Evolutionary conservation across 2,888 invertebrate species (phyloP).

Genomic region (Cerceris ruficornis): DNA sequence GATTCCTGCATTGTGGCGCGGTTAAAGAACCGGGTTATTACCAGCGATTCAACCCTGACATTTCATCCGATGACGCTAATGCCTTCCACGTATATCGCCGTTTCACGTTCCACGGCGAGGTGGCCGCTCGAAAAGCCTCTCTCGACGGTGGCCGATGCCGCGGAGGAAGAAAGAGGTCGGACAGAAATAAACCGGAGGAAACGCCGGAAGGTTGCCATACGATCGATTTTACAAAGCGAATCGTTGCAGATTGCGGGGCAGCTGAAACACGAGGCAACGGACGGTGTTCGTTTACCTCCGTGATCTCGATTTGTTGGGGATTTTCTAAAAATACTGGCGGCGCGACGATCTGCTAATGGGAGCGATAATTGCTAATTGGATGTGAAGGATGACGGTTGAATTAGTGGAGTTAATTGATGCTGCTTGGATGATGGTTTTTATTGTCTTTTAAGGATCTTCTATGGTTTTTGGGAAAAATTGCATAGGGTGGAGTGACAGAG

Average conservation of each 20-base stretch:
- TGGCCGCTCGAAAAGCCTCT: constrained; percentile 6
- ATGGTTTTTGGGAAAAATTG: too few relatives aligned
- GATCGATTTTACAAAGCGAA: neutral
- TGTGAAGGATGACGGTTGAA: too few relatives aligned
- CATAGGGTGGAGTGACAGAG: too few relatives aligned
- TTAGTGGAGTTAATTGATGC: too few relatives aligned
- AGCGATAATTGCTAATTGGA: too few relatives aligned
- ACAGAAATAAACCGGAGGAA: constrained; percentile 35
- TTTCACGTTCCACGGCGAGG: neutral
- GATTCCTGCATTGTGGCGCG: constrained; percentile 55
- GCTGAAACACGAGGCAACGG: too few relatives aligned
- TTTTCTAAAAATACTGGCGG: too few relatives aligned
- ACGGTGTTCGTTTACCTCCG: too few relatives aligned
- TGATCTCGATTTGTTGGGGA: too few relatives aligned
- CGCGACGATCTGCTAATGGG: too few relatives aligned
- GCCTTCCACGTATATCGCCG: constrained; percentile 31
- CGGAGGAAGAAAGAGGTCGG: constrained; percentile 18
- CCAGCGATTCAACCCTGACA: constrained; percentile 74
- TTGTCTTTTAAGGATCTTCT: too few relatives aligned
- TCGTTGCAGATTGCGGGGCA: neutral
- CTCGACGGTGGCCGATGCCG: neutral
- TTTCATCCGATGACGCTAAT: constrained; percentile 71
- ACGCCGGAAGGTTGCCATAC: constrained; percentile 28
- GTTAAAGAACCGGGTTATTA: constrained; percentile 71
- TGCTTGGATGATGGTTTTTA: too few relatives aligned